Conservation (phyloP, 1,140 invertebrate species). For the Manduca sexta region DNA sequence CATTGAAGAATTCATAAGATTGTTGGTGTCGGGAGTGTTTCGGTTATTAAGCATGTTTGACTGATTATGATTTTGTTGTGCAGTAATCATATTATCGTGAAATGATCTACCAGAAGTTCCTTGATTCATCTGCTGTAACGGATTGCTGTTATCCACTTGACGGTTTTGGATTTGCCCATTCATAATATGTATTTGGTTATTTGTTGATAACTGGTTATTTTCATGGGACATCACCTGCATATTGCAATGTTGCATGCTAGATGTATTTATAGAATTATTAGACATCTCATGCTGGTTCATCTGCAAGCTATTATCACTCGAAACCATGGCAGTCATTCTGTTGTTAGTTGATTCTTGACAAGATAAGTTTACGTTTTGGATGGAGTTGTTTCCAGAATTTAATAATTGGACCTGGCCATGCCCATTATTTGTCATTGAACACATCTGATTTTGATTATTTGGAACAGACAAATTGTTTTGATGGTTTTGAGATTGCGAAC, state of each 20-base stretch:
- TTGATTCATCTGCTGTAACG: slow-evolving; percentile 54
- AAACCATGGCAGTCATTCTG: slow-evolving; percentile 39
- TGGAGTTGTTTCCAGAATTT: slow-evolving; percentile 51
- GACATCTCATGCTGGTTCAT: slow-evolving; percentile 47
- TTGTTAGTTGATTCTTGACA: slow-evolving; percentile 59
- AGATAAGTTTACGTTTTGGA: slow-evolving; percentile 57
- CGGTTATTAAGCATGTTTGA: slow-evolving; percentile 48
- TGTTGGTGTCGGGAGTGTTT: slow-evolving; percentile 47
- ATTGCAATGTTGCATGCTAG: slow-evolving; percentile 51
- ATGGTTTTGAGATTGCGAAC: slow-evolving; percentile 49
- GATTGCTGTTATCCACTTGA: slow-evolving; percentile 42
- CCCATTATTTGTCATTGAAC: slow-evolving; percentile 41
- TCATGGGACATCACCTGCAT: slow-evolving; percentile 62
- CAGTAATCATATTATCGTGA: slow-evolving; percentile 52
- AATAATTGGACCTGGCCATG: slow-evolving; percentile 56
- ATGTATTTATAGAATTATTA: slow-evolving; percentile 35
- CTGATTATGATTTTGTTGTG: slow-evolving; percentile 48
- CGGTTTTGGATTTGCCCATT: slow-evolving; percentile 64
- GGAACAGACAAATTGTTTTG: slow-evolving; percentile 51
- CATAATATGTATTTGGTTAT: slow-evolving; percentile 66
- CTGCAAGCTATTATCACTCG: slow-evolving; percentile 39
- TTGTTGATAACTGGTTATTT: slow-evolving; percentile 35
- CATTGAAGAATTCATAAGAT: slow-evolving; percentile 53
- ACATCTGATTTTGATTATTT: slow-evolving; percentile 59
- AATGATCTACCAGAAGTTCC: slow-evolving; percentile 43